Conservation (phyloP, 2,113 vertebrate species). For the Sylvicapra grimmia region DNA sequence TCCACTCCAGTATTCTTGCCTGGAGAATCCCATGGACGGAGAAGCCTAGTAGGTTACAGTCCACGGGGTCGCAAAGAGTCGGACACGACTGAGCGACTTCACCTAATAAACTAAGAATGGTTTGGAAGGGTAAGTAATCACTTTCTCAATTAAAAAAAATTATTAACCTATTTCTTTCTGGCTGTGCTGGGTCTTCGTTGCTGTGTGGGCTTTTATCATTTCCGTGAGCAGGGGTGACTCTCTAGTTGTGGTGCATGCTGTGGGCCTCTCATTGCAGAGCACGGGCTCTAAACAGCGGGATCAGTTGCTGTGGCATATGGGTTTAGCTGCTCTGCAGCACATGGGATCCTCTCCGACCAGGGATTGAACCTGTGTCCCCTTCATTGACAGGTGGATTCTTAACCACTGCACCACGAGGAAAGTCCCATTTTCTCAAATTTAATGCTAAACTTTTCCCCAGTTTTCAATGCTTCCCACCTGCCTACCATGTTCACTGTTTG, state of each 20-base stretch:
- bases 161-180: background rate
- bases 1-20: no score
- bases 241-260: background rate
- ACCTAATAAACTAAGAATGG: background rate
- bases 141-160: background rate
- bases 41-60: no score
- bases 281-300: background rate
- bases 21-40: no score
- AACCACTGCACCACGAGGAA: background rate
- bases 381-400: background rate
- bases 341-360: background rate
- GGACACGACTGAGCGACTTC: no score
- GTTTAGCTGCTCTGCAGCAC: background rate
- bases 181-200: background rate
- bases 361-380: background rate
- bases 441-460: background rate
- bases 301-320: background rate
- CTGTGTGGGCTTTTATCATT: background rate
- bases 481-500: accelerated
- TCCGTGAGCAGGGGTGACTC: background rate
- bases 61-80: no score
- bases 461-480: background rate
- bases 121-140: background rate
- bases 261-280: background rate
- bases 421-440: background rate